phyloP scores from a whole-genome alignment of 2,113 vertebrate genomes.

The Camelus dromedarius region DNA sequence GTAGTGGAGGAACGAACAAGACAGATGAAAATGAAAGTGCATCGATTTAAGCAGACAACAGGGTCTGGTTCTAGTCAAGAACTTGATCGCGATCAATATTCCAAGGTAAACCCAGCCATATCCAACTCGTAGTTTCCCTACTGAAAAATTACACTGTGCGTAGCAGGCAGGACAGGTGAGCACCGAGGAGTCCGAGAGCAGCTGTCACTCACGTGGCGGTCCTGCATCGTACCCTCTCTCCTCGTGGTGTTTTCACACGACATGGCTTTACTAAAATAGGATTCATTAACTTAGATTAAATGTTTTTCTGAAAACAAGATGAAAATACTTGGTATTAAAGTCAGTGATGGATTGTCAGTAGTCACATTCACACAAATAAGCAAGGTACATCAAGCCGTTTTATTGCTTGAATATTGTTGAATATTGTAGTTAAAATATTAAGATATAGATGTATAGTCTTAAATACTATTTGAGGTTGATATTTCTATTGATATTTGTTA shows the following conservation, averaged over 20 bases:
- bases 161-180: not conserved
- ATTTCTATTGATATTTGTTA: constrained; percentile 28
- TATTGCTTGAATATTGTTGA: constrained; percentile 7
- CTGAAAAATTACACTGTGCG: not conserved
- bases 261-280: not conserved
- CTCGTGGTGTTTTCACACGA: not conserved
- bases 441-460: not conserved
- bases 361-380: constrained; percentile 24
- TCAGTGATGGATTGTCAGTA: not conserved
- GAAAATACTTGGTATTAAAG: constrained; percentile 14
- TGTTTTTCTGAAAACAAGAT: not conserved
- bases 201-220: not conserved
- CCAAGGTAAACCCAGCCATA: constrained; percentile 89
- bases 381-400: not conserved
- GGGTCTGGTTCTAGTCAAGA: constrained; percentile 96
- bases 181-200: too few relatives aligned
- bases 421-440: constrained; percentile 24
- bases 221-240: not conserved
- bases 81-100: constrained; percentile 93
- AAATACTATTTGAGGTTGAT: not conserved
- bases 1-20: constrained; percentile 95
- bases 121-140: constrained; percentile 69
- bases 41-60: constrained; percentile 95
- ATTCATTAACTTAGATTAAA: not conserved
- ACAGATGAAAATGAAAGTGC: constrained; percentile 96